phyloP scores from a whole-genome alignment of 2,888 invertebrate genomes.

The Oligia strigilis region DNA sequence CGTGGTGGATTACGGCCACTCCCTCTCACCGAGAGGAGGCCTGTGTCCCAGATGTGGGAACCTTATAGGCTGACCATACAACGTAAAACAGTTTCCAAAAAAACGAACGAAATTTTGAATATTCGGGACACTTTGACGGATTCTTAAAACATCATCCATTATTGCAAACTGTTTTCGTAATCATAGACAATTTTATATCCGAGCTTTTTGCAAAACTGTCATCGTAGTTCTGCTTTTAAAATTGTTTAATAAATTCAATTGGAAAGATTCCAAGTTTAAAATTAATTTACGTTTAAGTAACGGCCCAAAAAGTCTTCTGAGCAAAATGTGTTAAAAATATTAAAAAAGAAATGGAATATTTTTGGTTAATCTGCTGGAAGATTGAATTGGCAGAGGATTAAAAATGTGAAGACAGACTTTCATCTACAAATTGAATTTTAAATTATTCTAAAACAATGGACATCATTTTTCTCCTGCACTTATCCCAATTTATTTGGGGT shows the following conservation, averaged over 20 bases:
- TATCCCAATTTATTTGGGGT: too few relatives aligned
- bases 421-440: not conserved
- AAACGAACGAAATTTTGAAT: too few relatives aligned
- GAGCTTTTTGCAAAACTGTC: slow-evolving; percentile 7
- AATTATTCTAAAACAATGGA: not conserved
- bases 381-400: slow-evolving; percentile 1
- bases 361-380: not conserved
- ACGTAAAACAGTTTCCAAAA: too few relatives aligned
- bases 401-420: not conserved
- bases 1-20: not conserved
- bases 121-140: not conserved
- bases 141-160: not conserved
- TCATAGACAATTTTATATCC: not conserved
- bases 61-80: too few relatives aligned
- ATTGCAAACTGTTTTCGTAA: not conserved
- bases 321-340: not conserved
- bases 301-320: not conserved
- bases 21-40: not conserved
- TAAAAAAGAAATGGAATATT: not conserved
- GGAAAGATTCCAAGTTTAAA: slow-evolving; percentile 12
- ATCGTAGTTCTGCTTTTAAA: slow-evolving; percentile 9
- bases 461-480: too few relatives aligned
- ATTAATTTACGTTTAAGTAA: slow-evolving; percentile 13
- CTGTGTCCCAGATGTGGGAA: too few relatives aligned
- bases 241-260: slow-evolving; percentile 27